phyloP scores from a whole-genome alignment of 2,888 invertebrate species.

The Stenchaetothrips biformis region DNA sequence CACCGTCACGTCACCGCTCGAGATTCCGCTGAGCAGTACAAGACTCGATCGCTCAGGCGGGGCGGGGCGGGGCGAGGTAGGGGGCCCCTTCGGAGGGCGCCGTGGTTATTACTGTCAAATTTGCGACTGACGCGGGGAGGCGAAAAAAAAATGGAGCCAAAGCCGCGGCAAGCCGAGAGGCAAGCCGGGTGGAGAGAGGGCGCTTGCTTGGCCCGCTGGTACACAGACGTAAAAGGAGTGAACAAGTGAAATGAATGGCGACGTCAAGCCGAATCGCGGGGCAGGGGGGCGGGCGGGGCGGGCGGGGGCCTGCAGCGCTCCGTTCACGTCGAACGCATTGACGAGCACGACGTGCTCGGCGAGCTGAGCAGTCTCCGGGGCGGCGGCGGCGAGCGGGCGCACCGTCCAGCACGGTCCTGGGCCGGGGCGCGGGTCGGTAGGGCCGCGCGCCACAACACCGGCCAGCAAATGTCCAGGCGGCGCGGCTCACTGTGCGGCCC shows the following conservation, averaged over 20 bases:
- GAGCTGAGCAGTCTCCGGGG: background rate
- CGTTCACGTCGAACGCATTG: conserved; percentile 8
- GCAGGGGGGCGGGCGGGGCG: background rate
- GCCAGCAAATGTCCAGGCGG: too few relatives aligned
- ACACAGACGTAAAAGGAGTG: conserved; percentile 8
- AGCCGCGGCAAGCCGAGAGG: background rate
- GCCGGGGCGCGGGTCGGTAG: background rate
- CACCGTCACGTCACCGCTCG: background rate
- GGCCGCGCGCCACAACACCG: too few relatives aligned
- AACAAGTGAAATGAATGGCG: conserved; percentile 24
- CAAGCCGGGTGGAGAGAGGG: background rate
- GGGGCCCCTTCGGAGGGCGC: background rate
- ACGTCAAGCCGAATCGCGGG: background rate
- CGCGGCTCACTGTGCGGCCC: too few relatives aligned
- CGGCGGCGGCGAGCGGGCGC: background rate
- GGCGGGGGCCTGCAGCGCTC: background rate
- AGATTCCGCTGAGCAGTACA: background rate
- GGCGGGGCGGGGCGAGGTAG: too few relatives aligned
- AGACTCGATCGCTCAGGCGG: background rate
- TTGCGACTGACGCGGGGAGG: conserved; percentile 9
- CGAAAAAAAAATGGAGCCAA: too few relatives aligned
- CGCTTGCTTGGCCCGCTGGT: too few relatives aligned
- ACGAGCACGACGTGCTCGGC: background rate
- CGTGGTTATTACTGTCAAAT: conserved; percentile 21
- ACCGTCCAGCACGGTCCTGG: background rate